Base-by-base conservation (phyloP, 2,113 vertebrate genomes). In the Balaenoptera acutorostrata region DNA sequence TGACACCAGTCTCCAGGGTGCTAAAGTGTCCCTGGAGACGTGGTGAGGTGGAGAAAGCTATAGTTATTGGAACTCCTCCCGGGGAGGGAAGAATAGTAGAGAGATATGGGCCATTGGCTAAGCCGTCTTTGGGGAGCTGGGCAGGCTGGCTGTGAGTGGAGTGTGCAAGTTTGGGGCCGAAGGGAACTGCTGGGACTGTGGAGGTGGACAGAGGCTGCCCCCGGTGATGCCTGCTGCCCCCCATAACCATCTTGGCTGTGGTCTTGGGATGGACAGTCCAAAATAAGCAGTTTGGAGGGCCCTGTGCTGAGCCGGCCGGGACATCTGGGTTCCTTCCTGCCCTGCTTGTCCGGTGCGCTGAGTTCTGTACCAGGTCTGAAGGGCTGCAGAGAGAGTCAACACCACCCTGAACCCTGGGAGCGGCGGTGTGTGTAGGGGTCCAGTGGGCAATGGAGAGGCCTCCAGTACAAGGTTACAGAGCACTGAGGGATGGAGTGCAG, bases 341-440 rank as follows among this genome's bases (percentile, higher is more conserved):
- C n/a, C 13, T 1, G 20, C 2, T 8, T 61, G 46, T 59, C 25
- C 14, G 15, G 72, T 2, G 29, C 6, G 0, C 31, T 29, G 27
- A 78, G 14, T 41, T 74, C 72, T n/a, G 57, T 25, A 68, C 25
- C 11, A 1, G 13, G 9, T 44, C 66, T 6, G 0, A 33, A 68
- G 7, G 31, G 39, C 18, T 55, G 5, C 0, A 5, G 78, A 84
- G 31, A 92, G 27, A 64, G 23, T 21, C n/a, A 21, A 36, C 10
- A n/a, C 25, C 55, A 39, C 41, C 13, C 21, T 49, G 69, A 0
- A 4, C 31, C 46, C 74, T 41, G 49, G n/a, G 20, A 13, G 49
- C 7, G 1, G 8, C 0, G 0, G 29, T 14, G 46, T 52, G 52
- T 52, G 15, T 52, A 52, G 52, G 66, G 36, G 7, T 25, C 29